Base-by-base conservation (phyloP, 2,797 vertebrate genomes). In the Euphonia xanthogaster region DNA sequence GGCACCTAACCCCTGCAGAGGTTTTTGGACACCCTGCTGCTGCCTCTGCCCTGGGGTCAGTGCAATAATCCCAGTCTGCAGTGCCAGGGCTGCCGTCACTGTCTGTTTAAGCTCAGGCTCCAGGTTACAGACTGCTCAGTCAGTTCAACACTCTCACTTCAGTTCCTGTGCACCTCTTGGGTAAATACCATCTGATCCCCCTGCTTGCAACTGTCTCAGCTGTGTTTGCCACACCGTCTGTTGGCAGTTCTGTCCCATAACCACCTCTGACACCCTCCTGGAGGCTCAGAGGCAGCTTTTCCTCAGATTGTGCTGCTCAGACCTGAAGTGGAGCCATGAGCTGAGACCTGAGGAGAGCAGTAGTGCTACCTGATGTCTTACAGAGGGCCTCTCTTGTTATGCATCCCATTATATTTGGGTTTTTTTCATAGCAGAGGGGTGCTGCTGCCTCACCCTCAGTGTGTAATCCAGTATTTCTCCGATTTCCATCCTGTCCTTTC, bases 101-200 rank as follows among this genome's bases (percentile, higher is more conserved):
- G 25, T 82, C 48, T 91, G 89, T 65, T 82, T 55, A 22, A 85
- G 45, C 5, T 55, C n/a, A 55, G 88, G 70, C 74, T 33, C 70
- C 77, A 55, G 87, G 87, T 96, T 95, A 94, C 81, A 95, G 81
- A 40, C 95, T 86, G 75, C 5, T 7, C 66, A 72, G 84, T 95
- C 79, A 92, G 61, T 76, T 91, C 85, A 33, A 20, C 72, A 40
- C 37, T 63, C 86, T 73, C 71, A 14, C 51, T 91, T 63, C 20
- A 65, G 87, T 72, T 94, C 72, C 87, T 94, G 92, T 88, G 71
- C 91, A 74, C 87, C 65, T 93, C 81, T 44, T 83, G 87, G 87
- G 78, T 96, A 97, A 94, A 94, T 80, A 95, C 78, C 95, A 94
- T 93, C 95, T 91, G 96, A 95, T 94, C 57, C 60, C 81, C 37